phyloP scores from a whole-genome alignment of 2,113 vertebrate genomes.

The human (Homo sapiens) region DNA sequence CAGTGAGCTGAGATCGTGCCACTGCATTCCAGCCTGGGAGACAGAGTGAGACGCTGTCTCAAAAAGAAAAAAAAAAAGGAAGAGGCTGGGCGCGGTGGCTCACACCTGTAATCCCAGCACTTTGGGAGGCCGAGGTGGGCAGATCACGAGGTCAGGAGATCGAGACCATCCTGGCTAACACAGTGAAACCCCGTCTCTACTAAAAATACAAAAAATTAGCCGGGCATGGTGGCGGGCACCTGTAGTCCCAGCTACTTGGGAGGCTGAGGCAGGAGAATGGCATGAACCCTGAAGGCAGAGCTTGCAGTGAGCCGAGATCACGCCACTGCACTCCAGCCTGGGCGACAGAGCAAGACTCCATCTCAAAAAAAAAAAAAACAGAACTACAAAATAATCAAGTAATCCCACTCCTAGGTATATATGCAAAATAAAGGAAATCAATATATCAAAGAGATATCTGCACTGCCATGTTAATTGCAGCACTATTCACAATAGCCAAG shows the following conservation, averaged over 20 bases:
- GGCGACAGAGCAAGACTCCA: too few species aligned
- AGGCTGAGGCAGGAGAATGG: background rate
- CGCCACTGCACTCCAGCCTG: background rate
- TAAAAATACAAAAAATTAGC: background rate
- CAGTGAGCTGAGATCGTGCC: background rate
- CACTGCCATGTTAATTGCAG: too few species aligned
- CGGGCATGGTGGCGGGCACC: background rate
- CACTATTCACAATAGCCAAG: too few species aligned
- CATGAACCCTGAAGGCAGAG: accelerated
- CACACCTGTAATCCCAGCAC: background rate
- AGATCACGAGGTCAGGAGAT: background rate
- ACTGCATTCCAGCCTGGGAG: background rate
- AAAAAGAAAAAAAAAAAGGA: background rate
- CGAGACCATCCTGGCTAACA: background rate
- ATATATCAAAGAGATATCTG: background rate
- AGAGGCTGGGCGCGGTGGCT: background rate
- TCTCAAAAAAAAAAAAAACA: background rate
- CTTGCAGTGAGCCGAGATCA: background rate
- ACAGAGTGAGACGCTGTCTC: too few species aligned
- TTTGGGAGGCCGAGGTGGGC: background rate
- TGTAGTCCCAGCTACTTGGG: background rate
- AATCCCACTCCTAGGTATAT: background rate
- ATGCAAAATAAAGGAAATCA: background rate
- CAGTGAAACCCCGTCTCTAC: too few species aligned
- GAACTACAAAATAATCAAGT: background rate